Percentiles rank a stretch among this genome's conserved stretches.
Conservation (phyloP, 2,797 vertebrate genomes). For the Hoplostethus atlanticus region DNA sequence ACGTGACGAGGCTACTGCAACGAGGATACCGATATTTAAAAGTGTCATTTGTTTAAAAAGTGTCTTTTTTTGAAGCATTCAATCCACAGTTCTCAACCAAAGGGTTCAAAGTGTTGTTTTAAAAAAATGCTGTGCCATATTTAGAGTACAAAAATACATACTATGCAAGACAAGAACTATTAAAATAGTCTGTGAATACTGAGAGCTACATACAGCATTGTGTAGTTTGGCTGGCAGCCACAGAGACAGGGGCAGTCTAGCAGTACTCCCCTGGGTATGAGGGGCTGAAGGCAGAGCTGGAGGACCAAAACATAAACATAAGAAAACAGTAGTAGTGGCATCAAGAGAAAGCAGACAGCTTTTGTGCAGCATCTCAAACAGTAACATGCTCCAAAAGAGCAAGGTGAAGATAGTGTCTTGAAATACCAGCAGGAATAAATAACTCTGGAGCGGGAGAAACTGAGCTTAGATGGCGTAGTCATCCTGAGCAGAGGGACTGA, state of each 20-base stretch:
- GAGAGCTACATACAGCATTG: slow-evolving; percentile 35
- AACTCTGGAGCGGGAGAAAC: neutral
- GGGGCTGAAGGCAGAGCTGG: slow-evolving; percentile 14
- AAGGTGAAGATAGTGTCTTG: neutral
- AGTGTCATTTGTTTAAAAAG: slow-evolving; percentile 52
- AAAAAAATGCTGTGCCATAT: slow-evolving; percentile 61
- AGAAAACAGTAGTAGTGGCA: slow-evolving; percentile 4
- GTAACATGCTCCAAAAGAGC: neutral
- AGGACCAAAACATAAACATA: slow-evolving; percentile 3
- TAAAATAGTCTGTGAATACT: slow-evolving; percentile 64
- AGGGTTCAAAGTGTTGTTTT: slow-evolving; percentile 59
- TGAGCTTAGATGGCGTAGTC: slow-evolving; percentile 86
- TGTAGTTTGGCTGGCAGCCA: slow-evolving; percentile 30
- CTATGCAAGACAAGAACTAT: slow-evolving; percentile 58
- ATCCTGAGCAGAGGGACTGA: slow-evolving; percentile 84
- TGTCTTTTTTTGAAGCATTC: slow-evolving; percentile 28
- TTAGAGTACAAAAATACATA: slow-evolving; percentile 77
- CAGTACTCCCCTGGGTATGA: neutral
- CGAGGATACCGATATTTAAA: slow-evolving; percentile 33
- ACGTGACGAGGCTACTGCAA: slow-evolving; percentile 32
- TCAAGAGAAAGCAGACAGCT: slow-evolving; percentile 1
- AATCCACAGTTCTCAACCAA: slow-evolving; percentile 63
- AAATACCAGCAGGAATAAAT: neutral
- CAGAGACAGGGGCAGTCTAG: neutral
- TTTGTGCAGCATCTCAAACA: neutral